Percentiles rank a stretch among this genome's conserved stretches.
These are phyloP conservation scores for Pristis pectinata DNA, from an alignment of 2,797 vertebrate species.

Conservation along the genomic window DNA sequence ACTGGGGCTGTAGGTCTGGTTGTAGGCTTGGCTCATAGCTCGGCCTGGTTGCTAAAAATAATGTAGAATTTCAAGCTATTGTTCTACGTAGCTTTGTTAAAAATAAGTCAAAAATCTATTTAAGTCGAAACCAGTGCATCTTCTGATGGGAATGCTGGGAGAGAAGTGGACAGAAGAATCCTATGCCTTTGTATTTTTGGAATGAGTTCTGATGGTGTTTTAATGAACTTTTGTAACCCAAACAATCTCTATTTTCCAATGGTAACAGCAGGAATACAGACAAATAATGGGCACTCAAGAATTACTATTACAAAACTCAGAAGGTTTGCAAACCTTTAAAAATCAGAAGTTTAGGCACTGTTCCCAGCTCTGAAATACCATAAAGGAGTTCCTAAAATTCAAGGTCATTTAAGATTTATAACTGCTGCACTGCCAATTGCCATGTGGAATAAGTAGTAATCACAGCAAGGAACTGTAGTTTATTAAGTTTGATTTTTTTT, in stretches of 20 bases:
- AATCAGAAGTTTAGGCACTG: not conserved
- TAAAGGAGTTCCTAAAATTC: not conserved
- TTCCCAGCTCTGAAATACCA: too few relatives aligned
- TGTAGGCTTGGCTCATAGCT: not conserved
- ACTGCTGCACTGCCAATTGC: not conserved
- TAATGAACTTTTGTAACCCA: not conserved
- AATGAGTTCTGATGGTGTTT: slow-evolving; percentile 13
- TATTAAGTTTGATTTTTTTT: not conserved
- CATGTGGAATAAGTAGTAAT: not conserved
- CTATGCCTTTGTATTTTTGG: not conserved
- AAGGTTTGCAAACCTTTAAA: not conserved
- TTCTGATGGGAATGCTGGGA: not conserved
- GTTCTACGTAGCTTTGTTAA: not conserved
- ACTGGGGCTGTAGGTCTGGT: not conserved
- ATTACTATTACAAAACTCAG: not conserved
- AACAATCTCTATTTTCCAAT: not conserved
- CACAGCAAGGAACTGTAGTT: not conserved
- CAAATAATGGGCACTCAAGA: not conserved
- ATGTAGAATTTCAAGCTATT: not conserved
- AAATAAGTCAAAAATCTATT: not conserved
- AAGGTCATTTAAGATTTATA: not conserved
- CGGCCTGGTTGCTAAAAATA: not conserved
- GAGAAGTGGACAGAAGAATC: not conserved
- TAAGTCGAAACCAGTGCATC: not conserved
- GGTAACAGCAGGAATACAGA: not conserved